Evolutionary conservation across 2,797 vertebrate genomes (phyloP).

Genomic region (Heteromormyrus szaboi): DNA sequence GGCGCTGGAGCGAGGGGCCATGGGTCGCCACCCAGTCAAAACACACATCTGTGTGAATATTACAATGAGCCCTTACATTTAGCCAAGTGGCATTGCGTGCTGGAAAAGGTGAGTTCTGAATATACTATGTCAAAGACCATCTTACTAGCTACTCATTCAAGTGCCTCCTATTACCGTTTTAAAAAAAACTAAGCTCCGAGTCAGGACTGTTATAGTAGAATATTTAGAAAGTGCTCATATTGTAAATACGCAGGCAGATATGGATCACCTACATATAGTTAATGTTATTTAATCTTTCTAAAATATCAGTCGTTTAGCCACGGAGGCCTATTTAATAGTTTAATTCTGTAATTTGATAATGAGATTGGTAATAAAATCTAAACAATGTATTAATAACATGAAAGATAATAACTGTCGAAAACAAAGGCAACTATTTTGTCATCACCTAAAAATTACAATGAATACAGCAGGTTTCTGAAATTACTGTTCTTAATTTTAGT

Average conservation of each 20-base stretch:
- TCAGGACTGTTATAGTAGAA: not conserved
- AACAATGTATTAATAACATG: not conserved
- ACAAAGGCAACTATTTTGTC: not conserved
- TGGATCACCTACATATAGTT: not conserved
- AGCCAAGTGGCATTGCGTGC: constrained; percentile 36
- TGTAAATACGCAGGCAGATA: not conserved
- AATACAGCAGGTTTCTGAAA: not conserved
- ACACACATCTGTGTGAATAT: constrained; percentile 41
- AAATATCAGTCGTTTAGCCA: not conserved
- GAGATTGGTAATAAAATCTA: not conserved
- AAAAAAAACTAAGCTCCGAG: not conserved
- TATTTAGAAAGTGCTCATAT: not conserved
- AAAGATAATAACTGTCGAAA: not conserved
- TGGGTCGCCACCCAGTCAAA: constrained; percentile 34
- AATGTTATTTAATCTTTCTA: not conserved
- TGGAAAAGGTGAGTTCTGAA: constrained; percentile 7
- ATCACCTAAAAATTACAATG: not conserved
- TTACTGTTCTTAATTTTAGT: constrained; percentile 2
- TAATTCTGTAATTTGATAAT: constrained; percentile 7
- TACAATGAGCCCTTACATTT: constrained; percentile 41
- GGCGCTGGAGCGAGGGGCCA: constrained; percentile 21
- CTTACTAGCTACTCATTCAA: not conserved
- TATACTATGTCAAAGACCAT: not conserved
- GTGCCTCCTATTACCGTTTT: not conserved
- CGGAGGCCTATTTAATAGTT: not conserved